A percentile compares a stretch with the other conserved stretches of the same genome.
These are phyloP conservation scores for Guaruba guarouba DNA, from an alignment of 2,113 vertebrate genomes.

Conservation along the genomic window DNA sequence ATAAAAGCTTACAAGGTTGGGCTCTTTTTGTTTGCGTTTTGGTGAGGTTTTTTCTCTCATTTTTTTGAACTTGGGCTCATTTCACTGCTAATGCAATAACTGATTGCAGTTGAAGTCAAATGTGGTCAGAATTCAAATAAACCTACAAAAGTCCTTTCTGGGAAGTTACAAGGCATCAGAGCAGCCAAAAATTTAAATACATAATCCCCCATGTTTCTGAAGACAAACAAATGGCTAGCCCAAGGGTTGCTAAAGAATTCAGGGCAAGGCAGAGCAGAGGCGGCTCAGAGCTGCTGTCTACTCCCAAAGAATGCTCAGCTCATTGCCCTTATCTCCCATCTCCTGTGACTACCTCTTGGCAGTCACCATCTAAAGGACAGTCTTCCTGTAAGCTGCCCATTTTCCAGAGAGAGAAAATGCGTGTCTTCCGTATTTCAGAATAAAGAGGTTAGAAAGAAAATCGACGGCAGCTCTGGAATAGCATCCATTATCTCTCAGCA, in stretches of 20 bases:
- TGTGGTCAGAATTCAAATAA: slow-evolving; percentile 14
- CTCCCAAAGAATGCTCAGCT: not conserved
- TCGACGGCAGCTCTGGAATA: not conserved
- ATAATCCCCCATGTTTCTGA: not conserved
- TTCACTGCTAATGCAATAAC: not conserved
- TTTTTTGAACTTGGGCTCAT: not conserved
- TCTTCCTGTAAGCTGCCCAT: not conserved
- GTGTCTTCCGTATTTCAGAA: not conserved
- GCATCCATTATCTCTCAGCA: rapidly evolving
- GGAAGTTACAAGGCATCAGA: not conserved
- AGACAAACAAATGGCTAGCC: not conserved
- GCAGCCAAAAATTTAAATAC: not conserved
- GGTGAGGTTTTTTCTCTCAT: not conserved
- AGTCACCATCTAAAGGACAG: not conserved
- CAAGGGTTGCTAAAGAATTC: not conserved
- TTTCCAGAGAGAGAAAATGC: not conserved
- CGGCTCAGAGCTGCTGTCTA: not conserved
- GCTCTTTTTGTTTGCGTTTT: not conserved
- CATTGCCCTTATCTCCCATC: not conserved
- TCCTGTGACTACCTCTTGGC: not conserved
- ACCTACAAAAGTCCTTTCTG: slow-evolving; percentile 18
- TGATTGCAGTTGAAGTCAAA: not conserved
- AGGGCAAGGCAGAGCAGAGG: not conserved
- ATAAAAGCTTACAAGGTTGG: not conserved
- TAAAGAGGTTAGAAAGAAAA: not conserved